A percentile compares a stretch with the other conserved stretches of the same genome.
Evolutionary conservation across 2,888 invertebrate genomes (phyloP).

Genomic region (Tortrix viridana): DNA sequence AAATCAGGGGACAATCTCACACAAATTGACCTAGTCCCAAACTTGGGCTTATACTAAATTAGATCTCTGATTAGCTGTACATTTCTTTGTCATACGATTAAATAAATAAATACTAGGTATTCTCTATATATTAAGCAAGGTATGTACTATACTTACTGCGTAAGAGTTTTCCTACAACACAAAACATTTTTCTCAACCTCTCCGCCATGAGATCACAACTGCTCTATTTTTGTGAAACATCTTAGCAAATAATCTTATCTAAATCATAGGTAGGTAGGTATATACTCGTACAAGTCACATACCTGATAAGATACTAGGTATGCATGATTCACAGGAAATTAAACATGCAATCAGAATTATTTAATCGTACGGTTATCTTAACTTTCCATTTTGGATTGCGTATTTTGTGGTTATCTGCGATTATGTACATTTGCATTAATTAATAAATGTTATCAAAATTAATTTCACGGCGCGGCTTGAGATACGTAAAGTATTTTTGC

Average conservation of each 20-base stretch:
- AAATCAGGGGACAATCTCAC: too few relatives aligned
- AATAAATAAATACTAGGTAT: too few relatives aligned
- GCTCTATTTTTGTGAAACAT: conserved; percentile 51
- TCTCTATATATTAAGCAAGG: too few relatives aligned
- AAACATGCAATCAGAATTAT: conserved; percentile 14
- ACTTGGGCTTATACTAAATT: too few relatives aligned
- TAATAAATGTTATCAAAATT: too few relatives aligned
- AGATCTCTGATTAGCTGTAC: too few relatives aligned
- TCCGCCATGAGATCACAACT: conserved; percentile 44
- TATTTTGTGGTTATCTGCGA: conserved; percentile 1
- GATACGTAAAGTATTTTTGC: too few relatives aligned
- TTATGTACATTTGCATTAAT: conserved; percentile 8
- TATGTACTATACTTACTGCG: conserved; percentile 14
- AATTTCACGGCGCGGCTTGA: too few relatives aligned
- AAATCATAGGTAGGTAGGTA: not conserved
- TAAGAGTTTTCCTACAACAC: conserved; percentile 5
- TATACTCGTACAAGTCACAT: conserved; percentile 4
- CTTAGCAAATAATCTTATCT: conserved; percentile 56
- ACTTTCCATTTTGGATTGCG: conserved; percentile 2
- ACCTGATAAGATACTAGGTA: conserved; percentile 15
- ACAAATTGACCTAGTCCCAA: too few relatives aligned
- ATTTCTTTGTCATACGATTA: too few relatives aligned
- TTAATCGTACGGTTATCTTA: conserved; percentile 5
- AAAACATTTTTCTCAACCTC: not conserved
- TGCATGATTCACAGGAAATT: conserved; percentile 36